phyloP scores from a whole-genome alignment of 2,797 vertebrate species.

The Gymnothorax reevesii region DNA sequence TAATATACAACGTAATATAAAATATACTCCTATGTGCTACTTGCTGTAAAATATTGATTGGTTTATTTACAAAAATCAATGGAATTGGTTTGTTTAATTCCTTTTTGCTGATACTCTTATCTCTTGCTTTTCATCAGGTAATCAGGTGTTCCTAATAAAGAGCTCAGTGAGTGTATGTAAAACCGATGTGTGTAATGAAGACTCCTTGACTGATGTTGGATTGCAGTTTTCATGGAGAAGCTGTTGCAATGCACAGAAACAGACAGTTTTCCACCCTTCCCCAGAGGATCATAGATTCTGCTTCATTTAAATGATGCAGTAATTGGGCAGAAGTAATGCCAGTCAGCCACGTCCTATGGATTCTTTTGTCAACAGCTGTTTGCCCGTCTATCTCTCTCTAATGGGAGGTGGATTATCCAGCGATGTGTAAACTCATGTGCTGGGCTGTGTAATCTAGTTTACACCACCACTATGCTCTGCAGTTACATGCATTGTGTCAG shows the following conservation, averaged over 20 bases:
- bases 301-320: conserved; percentile 13
- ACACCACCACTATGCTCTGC: not conserved
- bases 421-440: not conserved
- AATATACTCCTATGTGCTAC: too few species aligned
- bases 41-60: too few species aligned
- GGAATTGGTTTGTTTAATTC: too few species aligned
- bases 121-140: too few species aligned
- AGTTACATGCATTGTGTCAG: not conserved
- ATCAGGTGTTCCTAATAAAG: too few species aligned
- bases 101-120: too few species aligned
- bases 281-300: not conserved
- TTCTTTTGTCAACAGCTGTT: not conserved
- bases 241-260: not conserved
- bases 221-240: not conserved
- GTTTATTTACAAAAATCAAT: too few species aligned
- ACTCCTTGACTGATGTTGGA: not conserved
- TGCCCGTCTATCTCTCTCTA: too few species aligned
- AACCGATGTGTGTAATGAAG: not conserved
- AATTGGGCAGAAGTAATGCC: conserved; percentile 13
- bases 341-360: not conserved
- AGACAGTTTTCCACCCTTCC: not conserved
- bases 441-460: not conserved
- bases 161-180: not conserved
- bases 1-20: too few species aligned
- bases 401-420: not conserved